Percentiles rank a stretch among this genome's conserved stretches.
These are phyloP conservation scores for Oryzias celebensis DNA, from an alignment of 2,113 vertebrate species.

Conservation along the genomic window DNA sequence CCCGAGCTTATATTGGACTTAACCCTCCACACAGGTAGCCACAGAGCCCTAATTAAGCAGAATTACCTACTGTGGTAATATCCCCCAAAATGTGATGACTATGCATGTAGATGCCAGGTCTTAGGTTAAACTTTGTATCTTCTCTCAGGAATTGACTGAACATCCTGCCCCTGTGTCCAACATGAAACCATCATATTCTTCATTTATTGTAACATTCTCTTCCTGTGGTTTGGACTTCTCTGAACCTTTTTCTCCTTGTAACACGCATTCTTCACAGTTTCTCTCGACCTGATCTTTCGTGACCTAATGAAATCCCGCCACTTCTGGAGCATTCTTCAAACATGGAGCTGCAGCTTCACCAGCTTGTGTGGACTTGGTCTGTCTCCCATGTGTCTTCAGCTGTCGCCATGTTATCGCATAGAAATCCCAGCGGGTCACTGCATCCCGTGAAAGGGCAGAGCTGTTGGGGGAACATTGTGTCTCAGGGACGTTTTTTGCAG, in stretches of 20 bases:
- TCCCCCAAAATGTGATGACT: no score
- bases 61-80: no score
- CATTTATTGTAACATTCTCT: not conserved
- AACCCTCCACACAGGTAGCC: no score
- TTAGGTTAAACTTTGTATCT: not conserved
- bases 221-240: not conserved
- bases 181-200: not conserved
- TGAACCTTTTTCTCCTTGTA: not conserved
- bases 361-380: no score
- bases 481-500: constrained; percentile 71
- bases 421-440: constrained; percentile 70
- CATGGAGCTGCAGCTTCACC: no score
- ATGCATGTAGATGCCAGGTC: no score
- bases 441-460: constrained; percentile 73
- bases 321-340: no score
- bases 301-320: not conserved
- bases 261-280: not conserved
- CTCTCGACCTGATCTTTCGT: not conserved
- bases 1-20: no score
- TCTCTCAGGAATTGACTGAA: not conserved
- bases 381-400: no score
- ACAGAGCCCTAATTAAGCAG: no score
- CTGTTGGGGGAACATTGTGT: constrained; percentile 24
- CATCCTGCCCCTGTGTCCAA: not conserved
- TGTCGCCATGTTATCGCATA: not conserved